These are phyloP conservation scores for Rhinogobius similis DNA, from an alignment of 2,113 vertebrate species.

Conservation along the genomic window DNA sequence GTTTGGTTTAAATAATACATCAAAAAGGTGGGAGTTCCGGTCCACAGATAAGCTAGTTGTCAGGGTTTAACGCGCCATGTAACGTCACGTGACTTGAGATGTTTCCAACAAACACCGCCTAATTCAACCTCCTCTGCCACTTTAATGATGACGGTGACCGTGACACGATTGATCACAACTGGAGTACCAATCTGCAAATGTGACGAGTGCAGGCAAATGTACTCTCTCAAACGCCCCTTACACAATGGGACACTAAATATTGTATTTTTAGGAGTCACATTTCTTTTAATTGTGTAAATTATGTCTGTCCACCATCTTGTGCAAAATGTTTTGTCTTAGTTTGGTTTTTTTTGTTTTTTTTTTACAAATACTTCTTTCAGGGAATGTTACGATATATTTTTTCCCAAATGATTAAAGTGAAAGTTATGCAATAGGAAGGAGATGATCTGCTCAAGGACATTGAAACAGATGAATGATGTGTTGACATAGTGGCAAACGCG, in stretches of 20 bases:
- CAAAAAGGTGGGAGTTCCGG: neutral
- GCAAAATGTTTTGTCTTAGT: no score
- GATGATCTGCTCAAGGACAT: neutral
- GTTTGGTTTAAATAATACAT: slow-evolving; percentile 48
- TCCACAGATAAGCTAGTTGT: slow-evolving; percentile 4
- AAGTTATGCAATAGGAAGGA: no score
- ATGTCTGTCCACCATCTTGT: neutral
- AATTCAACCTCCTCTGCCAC: neutral
- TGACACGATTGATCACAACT: slow-evolving; percentile 24
- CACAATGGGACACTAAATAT: neutral
- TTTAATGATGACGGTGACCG: neutral
- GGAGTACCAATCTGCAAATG: slow-evolving; percentile 25
- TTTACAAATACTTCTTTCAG: no score
- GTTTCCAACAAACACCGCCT: slow-evolving; percentile 6
- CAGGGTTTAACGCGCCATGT: slow-evolving; percentile 11
- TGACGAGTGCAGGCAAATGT: neutral
- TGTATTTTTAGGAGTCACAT: neutral
- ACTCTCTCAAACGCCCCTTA: neutral
- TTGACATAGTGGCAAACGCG: neutral
- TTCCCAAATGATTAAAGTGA: neutral
- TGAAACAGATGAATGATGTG: neutral
- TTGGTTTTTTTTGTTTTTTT: no score
- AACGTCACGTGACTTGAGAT: slow-evolving; percentile 39
- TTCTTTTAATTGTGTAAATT: neutral
- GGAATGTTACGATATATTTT: no score